phyloP scores from a whole-genome alignment of 2,888 invertebrate species.

The Drosophila falleni region DNA sequence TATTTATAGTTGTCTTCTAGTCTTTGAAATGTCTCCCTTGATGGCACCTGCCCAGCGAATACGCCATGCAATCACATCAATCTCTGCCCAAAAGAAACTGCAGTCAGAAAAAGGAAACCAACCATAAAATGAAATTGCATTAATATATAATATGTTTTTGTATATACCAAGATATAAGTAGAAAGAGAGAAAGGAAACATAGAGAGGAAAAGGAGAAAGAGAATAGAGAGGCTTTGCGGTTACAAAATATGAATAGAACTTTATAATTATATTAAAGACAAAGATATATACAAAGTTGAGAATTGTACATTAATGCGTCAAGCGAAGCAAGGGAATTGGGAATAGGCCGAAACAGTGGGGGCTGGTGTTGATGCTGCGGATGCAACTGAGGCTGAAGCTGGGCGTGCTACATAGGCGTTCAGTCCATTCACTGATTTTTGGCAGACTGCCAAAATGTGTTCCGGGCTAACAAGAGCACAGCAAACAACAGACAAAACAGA shows the following conservation, averaged over 20 bases:
- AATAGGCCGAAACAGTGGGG: slow-evolving; percentile 4
- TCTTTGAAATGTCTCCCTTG: slow-evolving; percentile 20
- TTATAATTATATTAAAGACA: slow-evolving; percentile 41
- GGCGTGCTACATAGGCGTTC: slow-evolving; percentile 24
- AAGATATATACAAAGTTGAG: slow-evolving; percentile 12
- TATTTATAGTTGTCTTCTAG: slow-evolving; percentile 31
- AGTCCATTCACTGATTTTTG: slow-evolving; percentile 47
- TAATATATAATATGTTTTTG: slow-evolving; percentile 32
- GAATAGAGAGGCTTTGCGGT: not conserved
- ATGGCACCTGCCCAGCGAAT: slow-evolving; percentile 40
- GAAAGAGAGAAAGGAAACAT: not conserved
- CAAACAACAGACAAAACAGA: slow-evolving; percentile 28
- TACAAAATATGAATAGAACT: slow-evolving; percentile 30
- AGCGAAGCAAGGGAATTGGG: slow-evolving; percentile 25
- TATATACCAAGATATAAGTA: not conserved
- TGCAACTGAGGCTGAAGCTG: slow-evolving; percentile 3
- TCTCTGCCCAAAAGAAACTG: slow-evolving; percentile 24
- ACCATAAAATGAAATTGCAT: slow-evolving; percentile 57
- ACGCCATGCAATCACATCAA: slow-evolving; percentile 48
- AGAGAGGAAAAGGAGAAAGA: no score
- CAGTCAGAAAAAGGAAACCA: slow-evolving; percentile 32
- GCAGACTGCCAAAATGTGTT: slow-evolving; percentile 63
- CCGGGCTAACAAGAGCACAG: slow-evolving; percentile 53
- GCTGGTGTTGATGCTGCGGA: slow-evolving; percentile 11
- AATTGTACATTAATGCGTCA: slow-evolving; percentile 68